A percentile compares a stretch with the other conserved stretches of the same genome.
These are phyloP conservation scores for Biston stratarius DNA, from an alignment of 2,888 invertebrate species.

Conservation along the genomic window DNA sequence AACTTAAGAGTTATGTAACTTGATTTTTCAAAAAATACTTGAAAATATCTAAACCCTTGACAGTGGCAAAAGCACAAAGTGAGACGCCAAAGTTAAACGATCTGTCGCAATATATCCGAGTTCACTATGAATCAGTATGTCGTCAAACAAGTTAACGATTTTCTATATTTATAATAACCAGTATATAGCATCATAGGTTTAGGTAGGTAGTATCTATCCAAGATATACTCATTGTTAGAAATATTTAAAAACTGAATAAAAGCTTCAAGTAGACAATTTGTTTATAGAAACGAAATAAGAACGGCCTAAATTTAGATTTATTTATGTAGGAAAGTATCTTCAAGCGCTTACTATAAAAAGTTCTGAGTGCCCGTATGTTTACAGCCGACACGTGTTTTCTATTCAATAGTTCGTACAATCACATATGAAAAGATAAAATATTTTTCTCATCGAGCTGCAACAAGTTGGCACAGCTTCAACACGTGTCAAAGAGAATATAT, in stretches of 20 bases:
- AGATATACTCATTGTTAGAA: too few species aligned
- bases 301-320: background rate
- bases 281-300: background rate
- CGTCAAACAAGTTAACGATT: background rate
- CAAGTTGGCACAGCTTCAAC: slow-evolving; percentile 1
- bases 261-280: background rate
- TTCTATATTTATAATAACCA: background rate
- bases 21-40: too few species aligned
- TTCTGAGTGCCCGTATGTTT: background rate
- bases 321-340: background rate
- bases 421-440: slow-evolving; percentile 3
- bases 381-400: too few species aligned
- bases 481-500: background rate
- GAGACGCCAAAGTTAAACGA: too few species aligned
- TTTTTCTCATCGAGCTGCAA: background rate
- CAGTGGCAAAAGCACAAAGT: too few species aligned
- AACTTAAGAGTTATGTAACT: too few species aligned
- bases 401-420: background rate
- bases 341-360: too few species aligned
- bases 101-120: too few species aligned
- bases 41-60: too few species aligned
- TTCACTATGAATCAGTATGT: background rate
- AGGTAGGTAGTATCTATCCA: too few species aligned
- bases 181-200: background rate
- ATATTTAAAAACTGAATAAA: too few species aligned